phyloP scores from a whole-genome alignment of 2,113 vertebrate genomes.

The Progne subis region DNA sequence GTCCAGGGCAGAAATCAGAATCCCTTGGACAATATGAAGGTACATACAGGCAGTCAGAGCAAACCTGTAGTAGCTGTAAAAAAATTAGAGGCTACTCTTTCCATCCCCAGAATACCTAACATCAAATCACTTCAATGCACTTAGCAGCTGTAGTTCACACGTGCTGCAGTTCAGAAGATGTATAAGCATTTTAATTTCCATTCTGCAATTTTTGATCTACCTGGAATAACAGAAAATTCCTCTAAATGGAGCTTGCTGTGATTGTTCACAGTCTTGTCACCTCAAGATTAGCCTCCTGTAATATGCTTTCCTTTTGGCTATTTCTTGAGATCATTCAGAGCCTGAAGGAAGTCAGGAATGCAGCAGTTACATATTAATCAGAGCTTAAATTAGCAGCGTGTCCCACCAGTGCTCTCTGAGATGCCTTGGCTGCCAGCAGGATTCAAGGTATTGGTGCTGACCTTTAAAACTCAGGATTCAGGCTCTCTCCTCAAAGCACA shows the following conservation, averaged over 20 bases:
- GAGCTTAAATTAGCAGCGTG: background rate
- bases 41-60: background rate
- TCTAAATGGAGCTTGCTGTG: background rate
- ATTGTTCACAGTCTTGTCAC: background rate
- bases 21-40: background rate
- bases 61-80: background rate
- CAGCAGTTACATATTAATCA: background rate
- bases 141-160: rapidly evolving
- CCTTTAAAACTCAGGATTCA: background rate
- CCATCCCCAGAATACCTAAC: background rate
- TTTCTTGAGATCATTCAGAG: background rate
- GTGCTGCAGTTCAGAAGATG: background rate
- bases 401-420: background rate
- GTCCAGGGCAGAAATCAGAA: background rate
- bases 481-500: background rate
- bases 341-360: background rate
- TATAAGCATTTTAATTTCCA: background rate
- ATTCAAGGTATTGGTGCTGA: background rate
- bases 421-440: background rate
- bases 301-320: background rate
- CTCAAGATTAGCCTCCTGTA: background rate
- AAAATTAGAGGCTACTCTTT: background rate
- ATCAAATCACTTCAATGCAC: background rate
- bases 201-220: background rate
- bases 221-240: background rate